Percentiles rank a stretch among this genome's conserved stretches.
These are phyloP conservation scores for Aphrophora alni DNA, from an alignment of 2,888 invertebrate genomes.

Conservation along the genomic window DNA sequence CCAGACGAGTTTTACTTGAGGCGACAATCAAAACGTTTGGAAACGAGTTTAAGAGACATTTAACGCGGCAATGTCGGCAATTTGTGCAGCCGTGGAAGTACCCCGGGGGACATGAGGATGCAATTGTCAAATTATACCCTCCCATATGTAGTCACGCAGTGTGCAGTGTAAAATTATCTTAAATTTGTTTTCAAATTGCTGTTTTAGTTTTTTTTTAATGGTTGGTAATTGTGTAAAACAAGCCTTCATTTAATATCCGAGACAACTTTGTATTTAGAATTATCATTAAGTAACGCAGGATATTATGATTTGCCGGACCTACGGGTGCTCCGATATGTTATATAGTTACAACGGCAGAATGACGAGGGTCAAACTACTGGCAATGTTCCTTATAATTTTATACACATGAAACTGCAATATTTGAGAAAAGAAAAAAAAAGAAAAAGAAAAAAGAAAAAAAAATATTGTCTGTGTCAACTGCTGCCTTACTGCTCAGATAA, in stretches of 20 bases:
- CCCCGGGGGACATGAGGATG: not conserved
- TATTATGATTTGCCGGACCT: no score
- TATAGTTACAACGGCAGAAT: no score
- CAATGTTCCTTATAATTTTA: no score
- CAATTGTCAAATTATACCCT: not conserved
- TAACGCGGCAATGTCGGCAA: not conserved
- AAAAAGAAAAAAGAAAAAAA: no score
- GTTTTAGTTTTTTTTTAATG: not conserved
- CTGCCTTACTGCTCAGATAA: no score
- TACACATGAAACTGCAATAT: no score
- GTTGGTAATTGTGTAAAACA: not conserved
- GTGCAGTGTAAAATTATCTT: not conserved
- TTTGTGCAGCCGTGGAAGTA: not conserved
- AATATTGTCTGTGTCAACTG: no score
- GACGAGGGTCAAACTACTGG: no score
- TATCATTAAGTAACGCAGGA: no score
- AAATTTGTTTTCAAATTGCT: not conserved
- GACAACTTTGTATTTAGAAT: no score
- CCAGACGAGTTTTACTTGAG: not conserved
- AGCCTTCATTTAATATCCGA: not conserved
- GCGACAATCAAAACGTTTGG: slow-evolving; percentile 9
- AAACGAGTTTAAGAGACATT: not conserved
- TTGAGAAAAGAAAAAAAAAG: no score
- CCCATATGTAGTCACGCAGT: not conserved
- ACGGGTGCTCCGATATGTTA: no score